Evolutionary conservation across 2,888 invertebrate genomes (phyloP), one percentile per base, ranked within the genome.

Genomic region (Leptarthrus brevirostris): DNA sequence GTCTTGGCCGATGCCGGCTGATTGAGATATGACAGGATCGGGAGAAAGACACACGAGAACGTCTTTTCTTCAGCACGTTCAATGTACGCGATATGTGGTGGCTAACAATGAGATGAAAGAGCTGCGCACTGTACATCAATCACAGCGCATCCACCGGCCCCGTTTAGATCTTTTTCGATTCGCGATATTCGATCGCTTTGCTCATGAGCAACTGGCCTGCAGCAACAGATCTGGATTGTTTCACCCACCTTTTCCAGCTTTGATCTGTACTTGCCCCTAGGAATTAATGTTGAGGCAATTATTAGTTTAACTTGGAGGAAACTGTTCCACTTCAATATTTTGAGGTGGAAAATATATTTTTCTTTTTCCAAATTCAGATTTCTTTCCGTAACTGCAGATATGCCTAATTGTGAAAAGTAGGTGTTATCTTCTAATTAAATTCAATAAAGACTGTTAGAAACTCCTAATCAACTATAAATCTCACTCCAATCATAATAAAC

Each of bases 21-120:
- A 47, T 61, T 36, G 61, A 61, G 61, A 61, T 40, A 40, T 61
- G 61, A 61, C 61, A 61, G 61, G 61, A 61, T 61, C 22, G n/a
- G 36, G 22, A 40, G 61, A 61, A 61, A 61, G 36, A 61, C 24
- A n/a, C 20, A 22, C 12, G 20, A 26, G 61, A 12, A 22, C 61
- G 61, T 40, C 61, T 61, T 20, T 61, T 40, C 40, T 61, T 61
- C 40, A 26, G 61, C 24, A 26, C 22, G 61, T 12, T 40, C 40
- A n/a, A n/a, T n/a, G n/a, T n/a, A n/a, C n/a, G n/a, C n/a, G n/a
- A n/a, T n/a, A n/a, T n/a, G n/a, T n/a, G n/a, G 61, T 10, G n/a
- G 20, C 36, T 40, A 36, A 61, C 61, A 61, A 61, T 61, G 18
- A 61, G 61, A 61, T 61, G 20, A 61, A 61, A 61, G 61, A 61